Percentiles rank a stretch among this genome's conserved stretches.
Evolutionary conservation across 2,113 vertebrate genomes (phyloP).

Genomic region (Ploceus nigricollis): DNA sequence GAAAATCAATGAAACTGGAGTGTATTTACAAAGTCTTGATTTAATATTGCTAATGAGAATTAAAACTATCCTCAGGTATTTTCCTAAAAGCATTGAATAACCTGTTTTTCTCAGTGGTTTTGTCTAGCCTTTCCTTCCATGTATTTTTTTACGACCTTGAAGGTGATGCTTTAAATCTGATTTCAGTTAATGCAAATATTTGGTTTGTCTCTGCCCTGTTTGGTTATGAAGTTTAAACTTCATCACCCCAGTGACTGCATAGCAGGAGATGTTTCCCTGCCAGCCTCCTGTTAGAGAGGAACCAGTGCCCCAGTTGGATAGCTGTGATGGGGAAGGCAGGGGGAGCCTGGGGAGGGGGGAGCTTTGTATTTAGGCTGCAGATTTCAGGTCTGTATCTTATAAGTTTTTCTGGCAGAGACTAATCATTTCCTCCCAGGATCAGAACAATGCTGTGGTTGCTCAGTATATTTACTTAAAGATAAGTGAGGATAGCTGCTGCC

Average conservation of each 20-base stretch:
- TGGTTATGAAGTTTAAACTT: conserved; percentile 39
- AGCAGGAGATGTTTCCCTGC: neutral
- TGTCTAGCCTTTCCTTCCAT: neutral
- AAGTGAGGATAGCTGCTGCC: neutral
- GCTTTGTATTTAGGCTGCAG: neutral
- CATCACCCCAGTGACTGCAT: neutral
- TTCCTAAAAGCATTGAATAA: neutral
- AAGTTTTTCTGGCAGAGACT: neutral
- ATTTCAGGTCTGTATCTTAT: neutral
- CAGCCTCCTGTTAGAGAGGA: neutral
- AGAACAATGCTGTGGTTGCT: neutral
- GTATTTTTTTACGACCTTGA: neutral
- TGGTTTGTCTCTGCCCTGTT: conserved; percentile 55
- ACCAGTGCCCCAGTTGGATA: neutral
- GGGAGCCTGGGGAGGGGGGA: neutral
- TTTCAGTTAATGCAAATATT: conserved; percentile 52
- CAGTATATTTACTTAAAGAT: neutral
- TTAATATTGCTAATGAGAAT: neutral
- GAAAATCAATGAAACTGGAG: neutral
- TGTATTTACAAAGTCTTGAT: neutral
- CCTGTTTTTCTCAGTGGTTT: neutral
- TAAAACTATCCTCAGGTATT: neutral
- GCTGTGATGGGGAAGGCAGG: neutral
- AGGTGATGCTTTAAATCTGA: neutral
- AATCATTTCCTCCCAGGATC: neutral